Percentiles rank a stretch among this genome's conserved stretches.
phyloP scores from a whole-genome alignment of 2,113 vertebrate species.

The Rhea americana region DNA sequence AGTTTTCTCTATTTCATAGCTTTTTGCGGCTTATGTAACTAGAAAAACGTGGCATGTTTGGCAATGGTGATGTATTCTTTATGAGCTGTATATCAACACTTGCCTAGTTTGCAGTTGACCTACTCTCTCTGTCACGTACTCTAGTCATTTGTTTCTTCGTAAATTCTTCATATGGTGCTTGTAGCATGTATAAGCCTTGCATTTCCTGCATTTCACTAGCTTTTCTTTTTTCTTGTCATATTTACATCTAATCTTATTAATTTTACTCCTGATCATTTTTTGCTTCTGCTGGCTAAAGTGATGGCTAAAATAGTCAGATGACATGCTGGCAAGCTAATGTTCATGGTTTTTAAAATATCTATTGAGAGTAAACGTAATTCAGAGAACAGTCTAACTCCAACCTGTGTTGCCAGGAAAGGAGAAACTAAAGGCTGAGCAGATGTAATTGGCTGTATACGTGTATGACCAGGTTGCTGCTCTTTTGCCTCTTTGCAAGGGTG shows the following conservation, averaged over 20 bases:
- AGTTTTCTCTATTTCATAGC: neutral
- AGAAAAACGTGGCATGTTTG: neutral
- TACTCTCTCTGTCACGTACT: neutral
- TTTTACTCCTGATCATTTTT: neutral
- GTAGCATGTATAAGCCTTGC: neutral
- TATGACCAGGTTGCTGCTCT: neutral
- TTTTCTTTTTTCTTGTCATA: neutral
- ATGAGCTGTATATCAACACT: neutral
- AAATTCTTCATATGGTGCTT: neutral
- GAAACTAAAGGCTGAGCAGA: neutral
- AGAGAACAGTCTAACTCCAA: neutral
- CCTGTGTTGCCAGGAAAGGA: neutral
- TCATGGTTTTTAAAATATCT: neutral
- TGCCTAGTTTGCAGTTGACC: neutral
- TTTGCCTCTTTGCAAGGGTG: neutral
- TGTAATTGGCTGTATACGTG: neutral
- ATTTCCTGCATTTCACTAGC: neutral
- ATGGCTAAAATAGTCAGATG: neutral
- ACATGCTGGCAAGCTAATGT: neutral
- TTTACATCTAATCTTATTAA: neutral
- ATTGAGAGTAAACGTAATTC: neutral
- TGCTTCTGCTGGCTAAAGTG: neutral
- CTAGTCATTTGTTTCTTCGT: neutral
- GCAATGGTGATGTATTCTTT: neutral
- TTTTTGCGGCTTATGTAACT: neutral